Evolutionary conservation across 2,888 invertebrate genomes (phyloP).

Genomic region (Drosophila quinaria): DNA sequence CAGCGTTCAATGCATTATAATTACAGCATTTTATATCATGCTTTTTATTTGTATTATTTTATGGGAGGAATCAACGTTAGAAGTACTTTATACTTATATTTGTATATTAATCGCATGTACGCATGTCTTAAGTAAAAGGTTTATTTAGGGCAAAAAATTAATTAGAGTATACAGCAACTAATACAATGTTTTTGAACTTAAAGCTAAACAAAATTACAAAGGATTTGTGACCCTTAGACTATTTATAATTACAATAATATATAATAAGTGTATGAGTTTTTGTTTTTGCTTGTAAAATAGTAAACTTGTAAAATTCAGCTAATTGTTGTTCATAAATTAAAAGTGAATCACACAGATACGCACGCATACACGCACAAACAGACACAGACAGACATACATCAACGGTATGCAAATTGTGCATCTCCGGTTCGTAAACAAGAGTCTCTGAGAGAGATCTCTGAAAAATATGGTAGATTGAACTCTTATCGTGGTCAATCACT

Average conservation of each 20-base stretch:
- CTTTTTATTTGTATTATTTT: too few species aligned
- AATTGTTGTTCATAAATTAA: constrained; percentile 42
- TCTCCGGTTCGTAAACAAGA: not conserved
- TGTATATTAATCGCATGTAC: constrained; percentile 7
- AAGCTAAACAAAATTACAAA: constrained; percentile 34
- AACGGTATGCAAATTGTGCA: constrained; percentile 1
- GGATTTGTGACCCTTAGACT: constrained; percentile 19
- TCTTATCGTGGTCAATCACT: not conserved
- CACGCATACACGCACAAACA: constrained; percentile 7
- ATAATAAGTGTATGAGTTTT: constrained; percentile 17
- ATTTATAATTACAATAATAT: constrained; percentile 17
- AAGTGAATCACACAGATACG: constrained; percentile 16
- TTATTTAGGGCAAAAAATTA: not conserved
- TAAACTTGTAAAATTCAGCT: constrained; percentile 33
- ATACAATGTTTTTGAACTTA: constrained; percentile 46
- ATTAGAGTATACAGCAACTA: constrained; percentile 26
- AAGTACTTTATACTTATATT: constrained; percentile 1
- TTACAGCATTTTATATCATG: constrained; percentile 17
- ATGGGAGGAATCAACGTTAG: constrained; percentile 14
- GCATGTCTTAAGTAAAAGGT: constrained; percentile 10
- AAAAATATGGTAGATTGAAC: not conserved
- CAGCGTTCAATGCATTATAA: constrained; percentile 56
- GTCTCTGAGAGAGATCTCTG: not conserved
- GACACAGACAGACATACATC: constrained; percentile 5
- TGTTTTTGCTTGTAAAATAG: constrained; percentile 2